phyloP scores from a whole-genome alignment of 1,140 invertebrate species.

The Leptinotarsa undecemlineata region DNA sequence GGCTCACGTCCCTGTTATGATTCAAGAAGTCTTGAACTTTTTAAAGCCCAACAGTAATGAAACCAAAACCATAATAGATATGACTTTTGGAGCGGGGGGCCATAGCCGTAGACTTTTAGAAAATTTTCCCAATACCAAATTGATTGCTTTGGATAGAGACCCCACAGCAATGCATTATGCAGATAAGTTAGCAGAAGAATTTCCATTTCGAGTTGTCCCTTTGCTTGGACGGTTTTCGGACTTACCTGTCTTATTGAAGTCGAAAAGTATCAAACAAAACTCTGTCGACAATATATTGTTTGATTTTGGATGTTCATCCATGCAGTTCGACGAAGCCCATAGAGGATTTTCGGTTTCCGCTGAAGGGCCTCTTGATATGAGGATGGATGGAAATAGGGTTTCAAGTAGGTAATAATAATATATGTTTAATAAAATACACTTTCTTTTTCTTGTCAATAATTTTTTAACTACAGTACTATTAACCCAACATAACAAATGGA shows the following conservation, averaged over 20 bases:
- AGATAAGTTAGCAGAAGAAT: constrained; percentile 64
- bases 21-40: constrained; percentile 69
- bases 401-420: constrained; percentile 46
- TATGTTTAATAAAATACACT: background rate
- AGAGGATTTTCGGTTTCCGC: constrained; percentile 85
- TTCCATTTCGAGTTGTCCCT: constrained; percentile 73
- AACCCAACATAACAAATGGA: too few species aligned
- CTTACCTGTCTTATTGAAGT: constrained; percentile 68
- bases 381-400: constrained; percentile 84
- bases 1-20: constrained; percentile 73
- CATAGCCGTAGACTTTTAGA: constrained; percentile 72
- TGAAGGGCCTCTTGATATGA: constrained; percentile 91
- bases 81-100: constrained; percentile 95
- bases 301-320: constrained; percentile 94
- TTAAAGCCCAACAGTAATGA: constrained; percentile 66
- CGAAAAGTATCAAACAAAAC: constrained; percentile 62
- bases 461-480: too few species aligned
- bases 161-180: constrained; percentile 75
- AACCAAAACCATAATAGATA: constrained; percentile 69
- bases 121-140: constrained; percentile 58
- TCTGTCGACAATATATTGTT: constrained; percentile 87
- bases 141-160: constrained; percentile 89
- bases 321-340: constrained; percentile 83
- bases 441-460: too few species aligned
- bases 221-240: constrained; percentile 88